Evolutionary conservation across 2,113 vertebrate genomes (phyloP), one percentile per base, ranked within the genome.

Genomic region (Anser cygnoides): DNA sequence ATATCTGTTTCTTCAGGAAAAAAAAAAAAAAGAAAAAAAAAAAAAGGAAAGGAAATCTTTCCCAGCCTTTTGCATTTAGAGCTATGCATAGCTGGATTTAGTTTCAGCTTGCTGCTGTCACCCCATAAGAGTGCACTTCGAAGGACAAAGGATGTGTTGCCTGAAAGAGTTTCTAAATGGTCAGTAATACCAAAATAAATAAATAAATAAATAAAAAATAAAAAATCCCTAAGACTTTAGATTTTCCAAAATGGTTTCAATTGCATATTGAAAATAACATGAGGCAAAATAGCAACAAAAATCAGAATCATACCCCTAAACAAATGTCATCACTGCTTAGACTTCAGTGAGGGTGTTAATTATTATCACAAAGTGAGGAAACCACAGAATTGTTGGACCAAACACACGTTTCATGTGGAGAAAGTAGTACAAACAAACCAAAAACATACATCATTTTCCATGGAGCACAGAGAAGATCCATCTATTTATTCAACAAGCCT

Each of bases 351-450:
- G 94, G 83, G 92, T 94, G 93, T 92, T 97, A 96, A 96, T 97
- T 96, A 96, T 94, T 94, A 96, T 97, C 90, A 96, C 90, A 85
- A 95, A 97, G 87, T 96, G 92, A 96, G 87, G 92, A 97, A 97
- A 97, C 96, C 94, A 90, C 96, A 96, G 85, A 93, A 93, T 76
- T 87, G 68, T 92, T 96, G 95, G 94, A 94, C 61, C 33, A 73
- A 97, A 95, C 18, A 93, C 87, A 92, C 79, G 44, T 94, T 94
- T 97, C 93, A 95, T 96, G 82, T 92, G 93, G 95, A 96, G 94
- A 93, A 95, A 93, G 83, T 91, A 95, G 80, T 94, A 92, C 83
- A 95, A 93, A 89, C 90, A 96, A 96, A 96, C 95, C 82, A 96
- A 92, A 95, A 96, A 87, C 94, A 94, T 87, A 62, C 77, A 92